Evolutionary conservation across 2,113 vertebrate species (phyloP), one percentile per base, ranked within the genome.

Genomic region (Casuarius casuarius): DNA sequence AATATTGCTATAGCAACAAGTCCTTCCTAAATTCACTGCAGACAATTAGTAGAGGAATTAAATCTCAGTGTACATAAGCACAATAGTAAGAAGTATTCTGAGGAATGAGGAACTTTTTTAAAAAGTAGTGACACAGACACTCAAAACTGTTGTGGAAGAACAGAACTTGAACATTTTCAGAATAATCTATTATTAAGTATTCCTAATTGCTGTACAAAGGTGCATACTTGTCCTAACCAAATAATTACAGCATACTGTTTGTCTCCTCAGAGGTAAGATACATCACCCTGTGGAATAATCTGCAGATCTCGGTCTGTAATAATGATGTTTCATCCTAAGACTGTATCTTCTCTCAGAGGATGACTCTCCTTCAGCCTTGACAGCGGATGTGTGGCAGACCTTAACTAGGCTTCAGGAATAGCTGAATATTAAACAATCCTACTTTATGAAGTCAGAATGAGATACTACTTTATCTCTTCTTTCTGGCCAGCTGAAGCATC

Each of bases 1-100:
- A 77, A 19, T 91, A 97, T 97, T 95, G 87, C 95, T 94, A 95
- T 95, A 92, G 92, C 92, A 97, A 97, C 95, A 83, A 95, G 92
- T 91, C 81, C 59, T 92, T 94, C 89, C 1, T 0, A 94, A 94
- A 52, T 87, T 89, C 33, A 28, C 42, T 75, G 71, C 81, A 89
- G 81, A 94, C 89, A 91, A 89, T 91, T 90, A 89, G 89, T 61
- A 94, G 71, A 72, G 79, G 38, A 91, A 89, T 92, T 95, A 52
- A 90, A 44, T 92, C 78, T 91, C 67, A 12, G 20, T 85, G 38
- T 74, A 61, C 62, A 94, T 62, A 91, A 84, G 44, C n/a, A 85
- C 62, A 92, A 85, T 63, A 86, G 62, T 94, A 81, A 89, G 66
- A 83, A 91, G 70, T 91, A 70, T 84, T 91, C 1, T 48, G 79